Conservation (phyloP, 1,140 invertebrate species). For the Hetaerina americana region DNA sequence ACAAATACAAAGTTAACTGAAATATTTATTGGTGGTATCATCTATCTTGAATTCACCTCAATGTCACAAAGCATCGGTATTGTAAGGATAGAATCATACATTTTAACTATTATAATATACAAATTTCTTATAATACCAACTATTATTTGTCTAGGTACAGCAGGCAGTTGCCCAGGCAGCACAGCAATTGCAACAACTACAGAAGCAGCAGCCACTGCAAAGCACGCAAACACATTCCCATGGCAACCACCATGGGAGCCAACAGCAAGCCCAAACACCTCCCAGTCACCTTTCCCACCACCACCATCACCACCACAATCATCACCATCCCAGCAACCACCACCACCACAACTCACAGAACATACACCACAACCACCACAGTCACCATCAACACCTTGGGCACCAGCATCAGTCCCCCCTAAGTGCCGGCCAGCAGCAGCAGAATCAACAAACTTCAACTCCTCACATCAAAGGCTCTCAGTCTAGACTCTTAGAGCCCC, state of each 20-base stretch:
- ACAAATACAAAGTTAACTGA: too few relatives aligned
- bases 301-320: conserved; percentile 20
- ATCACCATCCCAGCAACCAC: conserved; percentile 19
- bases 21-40: too few relatives aligned
- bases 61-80: too few relatives aligned
- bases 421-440: conserved; percentile 26
- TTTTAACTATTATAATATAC: too few relatives aligned
- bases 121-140: too few relatives aligned
- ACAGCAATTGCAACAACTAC: conserved; percentile 65
- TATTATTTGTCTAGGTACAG: conserved; percentile 42
- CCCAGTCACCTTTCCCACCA: conserved; percentile 17
- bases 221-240: conserved; percentile 27
- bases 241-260: conserved; percentile 17
- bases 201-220: conserved; percentile 54
- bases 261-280: conserved; percentile 7
- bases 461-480: conserved; percentile 13
- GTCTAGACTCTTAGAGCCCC: not conserved
- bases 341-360: conserved; percentile 25
- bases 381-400: conserved; percentile 26
- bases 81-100: too few relatives aligned
- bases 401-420: conserved; percentile 30
- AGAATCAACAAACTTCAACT: conserved; percentile 22
- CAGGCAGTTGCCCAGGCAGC: conserved; percentile 70
- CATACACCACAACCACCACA: conserved; percentile 31
- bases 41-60: too few relatives aligned